A percentile compares a stretch with the other conserved stretches of the same genome.
phyloP scores from a whole-genome alignment of 2,113 vertebrate genomes.

The Glaucidium brasilianum region DNA sequence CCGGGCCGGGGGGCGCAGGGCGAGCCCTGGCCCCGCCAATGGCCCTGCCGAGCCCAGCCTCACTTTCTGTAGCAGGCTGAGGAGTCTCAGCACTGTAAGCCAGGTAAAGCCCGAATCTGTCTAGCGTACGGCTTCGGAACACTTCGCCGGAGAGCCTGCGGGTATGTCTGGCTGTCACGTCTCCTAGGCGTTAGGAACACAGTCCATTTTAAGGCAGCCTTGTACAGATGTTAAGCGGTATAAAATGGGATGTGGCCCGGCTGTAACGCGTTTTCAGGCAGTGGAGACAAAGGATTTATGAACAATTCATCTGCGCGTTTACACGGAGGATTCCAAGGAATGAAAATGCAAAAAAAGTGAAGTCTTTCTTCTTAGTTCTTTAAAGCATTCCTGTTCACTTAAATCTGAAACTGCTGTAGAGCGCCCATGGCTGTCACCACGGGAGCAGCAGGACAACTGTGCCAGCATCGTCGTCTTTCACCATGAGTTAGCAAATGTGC shows the following conservation, averaged over 20 bases:
- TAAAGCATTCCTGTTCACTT: not conserved
- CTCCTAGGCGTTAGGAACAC: not conserved
- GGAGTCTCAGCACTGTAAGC: not conserved
- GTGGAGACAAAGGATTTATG: not conserved
- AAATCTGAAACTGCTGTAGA: not conserved
- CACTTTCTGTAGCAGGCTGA: accelerated
- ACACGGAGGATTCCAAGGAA: not conserved
- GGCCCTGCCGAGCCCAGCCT: not conserved
- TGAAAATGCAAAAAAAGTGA: not conserved
- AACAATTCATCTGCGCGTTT: not conserved
- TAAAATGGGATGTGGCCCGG: too few species aligned
- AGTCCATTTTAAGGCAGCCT: not conserved
- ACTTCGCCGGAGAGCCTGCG: accelerated
- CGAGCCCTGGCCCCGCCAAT: too few species aligned
- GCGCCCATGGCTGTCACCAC: not conserved
- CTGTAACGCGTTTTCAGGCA: not conserved
- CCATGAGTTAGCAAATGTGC: not conserved
- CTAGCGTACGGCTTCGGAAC: not conserved
- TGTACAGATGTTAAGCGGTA: not conserved
- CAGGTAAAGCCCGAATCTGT: accelerated
- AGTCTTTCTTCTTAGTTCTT: not conserved
- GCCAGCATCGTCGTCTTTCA: not conserved
- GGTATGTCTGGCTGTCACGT: not conserved
- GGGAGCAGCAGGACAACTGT: not conserved
- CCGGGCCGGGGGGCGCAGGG: not conserved